phyloP scores from a whole-genome alignment of 2,888 invertebrate genomes.

The Platycheirus albimanus region DNA sequence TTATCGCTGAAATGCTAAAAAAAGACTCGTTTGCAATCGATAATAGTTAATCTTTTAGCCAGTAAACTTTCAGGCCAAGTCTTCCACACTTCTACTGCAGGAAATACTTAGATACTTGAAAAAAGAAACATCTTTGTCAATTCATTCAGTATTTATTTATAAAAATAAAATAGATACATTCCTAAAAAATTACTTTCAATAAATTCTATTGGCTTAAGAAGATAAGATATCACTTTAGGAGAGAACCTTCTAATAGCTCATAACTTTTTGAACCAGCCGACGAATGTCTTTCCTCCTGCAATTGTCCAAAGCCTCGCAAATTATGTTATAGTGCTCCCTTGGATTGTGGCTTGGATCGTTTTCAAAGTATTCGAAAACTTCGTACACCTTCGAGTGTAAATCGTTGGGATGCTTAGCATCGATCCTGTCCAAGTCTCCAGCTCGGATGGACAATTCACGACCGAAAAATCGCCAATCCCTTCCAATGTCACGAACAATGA shows the following conservation, averaged over 20 bases:
- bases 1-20: too few relatives aligned
- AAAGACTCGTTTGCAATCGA: too few relatives aligned
- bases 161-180: too few relatives aligned
- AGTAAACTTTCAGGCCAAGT: too few relatives aligned
- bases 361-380: constrained; percentile 79
- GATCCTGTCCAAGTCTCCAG: constrained; percentile 80
- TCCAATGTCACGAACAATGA: constrained; percentile 79
- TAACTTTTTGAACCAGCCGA: constrained; percentile 76
- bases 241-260: constrained; percentile 71
- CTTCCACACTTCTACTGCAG: too few relatives aligned
- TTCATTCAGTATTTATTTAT: too few relatives aligned
- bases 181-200: too few relatives aligned
- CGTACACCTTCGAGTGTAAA: constrained; percentile 77
- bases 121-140: too few relatives aligned
- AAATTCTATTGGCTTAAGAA: too few relatives aligned
- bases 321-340: constrained; percentile 69
- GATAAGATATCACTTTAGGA: constrained; percentile 9
- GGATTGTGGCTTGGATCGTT: constrained; percentile 78
- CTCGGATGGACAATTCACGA: constrained; percentile 77
- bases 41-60: too few relatives aligned
- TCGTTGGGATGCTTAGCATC: constrained; percentile 78
- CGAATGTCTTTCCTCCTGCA: constrained; percentile 78
- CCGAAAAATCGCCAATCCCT: constrained; percentile 80
- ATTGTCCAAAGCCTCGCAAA: constrained; percentile 77
- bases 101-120: too few relatives aligned